Percentiles rank a stretch among this genome's conserved stretches.
These are phyloP conservation scores for Propithecus coquereli DNA, from an alignment of 2,113 vertebrate species.

Conservation along the genomic window DNA sequence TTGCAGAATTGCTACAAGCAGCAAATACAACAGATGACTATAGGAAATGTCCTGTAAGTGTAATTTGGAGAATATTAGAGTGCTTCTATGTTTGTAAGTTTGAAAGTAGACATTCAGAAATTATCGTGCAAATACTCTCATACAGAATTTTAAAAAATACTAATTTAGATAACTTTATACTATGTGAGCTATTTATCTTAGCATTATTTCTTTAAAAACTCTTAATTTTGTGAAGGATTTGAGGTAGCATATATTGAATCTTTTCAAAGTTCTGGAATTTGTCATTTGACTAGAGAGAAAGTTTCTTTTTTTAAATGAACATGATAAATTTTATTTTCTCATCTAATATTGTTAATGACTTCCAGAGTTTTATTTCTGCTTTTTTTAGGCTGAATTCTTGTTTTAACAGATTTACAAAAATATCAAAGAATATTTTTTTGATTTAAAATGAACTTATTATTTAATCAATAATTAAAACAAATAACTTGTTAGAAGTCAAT, in stretches of 20 bases:
- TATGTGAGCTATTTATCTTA: not conserved
- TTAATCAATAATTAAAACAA: conserved; percentile 31
- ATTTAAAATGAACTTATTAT: conserved; percentile 25
- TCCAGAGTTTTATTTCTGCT: not conserved
- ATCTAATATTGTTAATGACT: not conserved
- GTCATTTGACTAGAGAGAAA: not conserved
- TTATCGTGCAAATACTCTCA: not conserved
- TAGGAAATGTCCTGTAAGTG: conserved; percentile 95
- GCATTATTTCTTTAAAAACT: not conserved
- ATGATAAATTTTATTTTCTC: not conserved
- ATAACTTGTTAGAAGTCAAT: not conserved
- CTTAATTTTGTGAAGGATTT: not conserved
- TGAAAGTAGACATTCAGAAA: not conserved
- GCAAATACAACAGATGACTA: conserved; percentile 94
- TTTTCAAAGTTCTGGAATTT: not conserved
- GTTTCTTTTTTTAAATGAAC: not conserved
- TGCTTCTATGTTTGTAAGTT: not conserved
- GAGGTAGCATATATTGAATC: not conserved
- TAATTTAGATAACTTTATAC: not conserved
- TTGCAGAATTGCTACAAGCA: conserved; percentile 93
- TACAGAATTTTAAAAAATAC: not conserved
- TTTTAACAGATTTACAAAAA: conserved; percentile 3
- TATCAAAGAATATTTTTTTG: not conserved
- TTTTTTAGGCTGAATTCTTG: not conserved
- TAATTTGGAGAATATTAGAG: not conserved